Conservation (phyloP, 64 coral and sea anemone genomes). For the Montipora cactus region DNA sequence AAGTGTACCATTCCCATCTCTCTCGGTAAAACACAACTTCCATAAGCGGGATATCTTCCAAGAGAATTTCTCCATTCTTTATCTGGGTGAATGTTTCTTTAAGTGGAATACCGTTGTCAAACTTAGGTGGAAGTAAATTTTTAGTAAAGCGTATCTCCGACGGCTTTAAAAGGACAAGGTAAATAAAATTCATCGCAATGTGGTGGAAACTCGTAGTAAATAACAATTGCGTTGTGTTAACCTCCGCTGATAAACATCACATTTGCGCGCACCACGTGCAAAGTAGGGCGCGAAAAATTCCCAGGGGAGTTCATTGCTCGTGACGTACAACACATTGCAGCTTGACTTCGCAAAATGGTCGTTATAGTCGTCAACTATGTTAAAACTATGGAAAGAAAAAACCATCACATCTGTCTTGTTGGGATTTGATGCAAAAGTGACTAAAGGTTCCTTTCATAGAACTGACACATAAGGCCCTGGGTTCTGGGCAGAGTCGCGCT, state of each 20-base stretch:
- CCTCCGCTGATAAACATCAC: neutral
- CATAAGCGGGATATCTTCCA: constrained; percentile 84
- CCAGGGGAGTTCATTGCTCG: neutral
- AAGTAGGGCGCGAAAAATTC: neutral
- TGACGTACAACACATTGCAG: neutral
- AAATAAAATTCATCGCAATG: constrained; percentile 74
- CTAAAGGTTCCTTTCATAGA: too few relatives aligned
- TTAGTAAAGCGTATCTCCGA: constrained; percentile 93
- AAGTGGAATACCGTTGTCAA: constrained; percentile 88
- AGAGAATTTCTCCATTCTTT: constrained; percentile 77
- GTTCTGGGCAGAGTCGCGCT: too few relatives aligned
- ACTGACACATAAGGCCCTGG: too few relatives aligned
- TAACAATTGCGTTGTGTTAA: neutral
- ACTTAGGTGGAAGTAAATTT: constrained; percentile 70
- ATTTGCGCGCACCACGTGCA: neutral
- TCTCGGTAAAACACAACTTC: constrained; percentile 93
- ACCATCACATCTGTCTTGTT: too few relatives aligned
- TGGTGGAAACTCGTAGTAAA: neutral
- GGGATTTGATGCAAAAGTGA: too few relatives aligned
- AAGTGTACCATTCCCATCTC: constrained; percentile 95
- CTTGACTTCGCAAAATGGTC: neutral
- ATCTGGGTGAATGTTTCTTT: constrained; percentile 82
- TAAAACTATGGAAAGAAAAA: too few relatives aligned
- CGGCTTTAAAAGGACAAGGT: constrained; percentile 89
- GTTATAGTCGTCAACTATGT: too few relatives aligned